Base-by-base conservation (phyloP, 2,888 invertebrate genomes). In the Microplitis deprimator region DNA sequence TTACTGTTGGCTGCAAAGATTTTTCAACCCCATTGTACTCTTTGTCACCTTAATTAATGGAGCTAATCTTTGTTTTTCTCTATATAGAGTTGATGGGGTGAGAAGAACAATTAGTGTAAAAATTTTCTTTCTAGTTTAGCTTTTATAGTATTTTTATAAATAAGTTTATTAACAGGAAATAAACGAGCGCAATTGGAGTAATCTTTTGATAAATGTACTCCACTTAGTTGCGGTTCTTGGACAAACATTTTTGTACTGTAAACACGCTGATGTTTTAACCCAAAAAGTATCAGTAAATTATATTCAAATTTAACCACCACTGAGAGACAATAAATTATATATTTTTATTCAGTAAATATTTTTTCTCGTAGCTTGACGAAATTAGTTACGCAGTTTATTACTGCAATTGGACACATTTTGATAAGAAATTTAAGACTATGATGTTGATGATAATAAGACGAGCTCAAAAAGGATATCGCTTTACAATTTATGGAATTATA, bases 401-500 rank as follows among this genome's bases (percentile, higher is more conserved):
- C 6, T 79, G 79, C 61, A 59, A 77, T 41, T 82, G 82, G 82
- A 73, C 50, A n/a, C 61, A 76, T 65, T 78, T 78, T 5, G 73
- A 76, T 59, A 70, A 77, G 16, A 70, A 77, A 71, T 79, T 78
- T 39, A 79, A 78, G 20, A 69, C 65, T n/a, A 71, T 75, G 40
- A 41, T 82, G 1, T 60, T 74, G 10, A 72, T 79, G 8, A 75
- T 81, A 61, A 73, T 82, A 75, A 75, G 79, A 41, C 67, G 81
- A 62, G 76, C 81, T 5, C 81, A 82, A 65, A 78, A 64, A 69
- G 69, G 68, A 20, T 81, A 80, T 67, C 59, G 38, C 41, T 82
- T 76, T 73, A 79, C 77, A 13, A 79, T 79, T 59, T 81, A 79
- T 39, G 82, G 81, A 65, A 73, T 82, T 16, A 80, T 81, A 62